These are phyloP conservation scores for Temnothorax ravouxi DNA, from an alignment of 2,888 invertebrate species.

Conservation along the genomic window DNA sequence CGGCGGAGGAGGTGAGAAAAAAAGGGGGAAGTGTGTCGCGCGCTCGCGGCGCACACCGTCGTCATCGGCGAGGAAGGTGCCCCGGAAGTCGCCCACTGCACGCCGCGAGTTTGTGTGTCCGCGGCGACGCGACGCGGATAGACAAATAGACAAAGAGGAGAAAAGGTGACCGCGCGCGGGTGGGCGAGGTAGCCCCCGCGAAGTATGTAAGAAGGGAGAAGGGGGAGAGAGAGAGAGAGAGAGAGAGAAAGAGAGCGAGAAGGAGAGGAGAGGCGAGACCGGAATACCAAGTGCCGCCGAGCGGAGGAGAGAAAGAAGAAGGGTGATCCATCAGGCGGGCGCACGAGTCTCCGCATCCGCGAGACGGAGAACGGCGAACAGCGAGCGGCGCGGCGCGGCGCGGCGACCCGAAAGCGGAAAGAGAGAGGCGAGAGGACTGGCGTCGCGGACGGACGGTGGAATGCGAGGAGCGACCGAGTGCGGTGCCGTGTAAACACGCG, in stretches of 20 bases:
- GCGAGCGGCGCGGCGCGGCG: too few relatives aligned
- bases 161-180: background rate
- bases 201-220: constrained; percentile 18
- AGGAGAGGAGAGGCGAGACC: background rate
- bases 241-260: too few relatives aligned
- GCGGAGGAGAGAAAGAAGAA: constrained; percentile 42
- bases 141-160: constrained; percentile 17
- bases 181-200: constrained; percentile 28
- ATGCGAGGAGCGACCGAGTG: constrained; percentile 47
- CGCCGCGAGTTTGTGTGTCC: constrained; percentile 10
- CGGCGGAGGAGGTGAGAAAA: constrained; percentile 39
- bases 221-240: constrained; percentile 1
- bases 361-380: constrained; percentile 9
- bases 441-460: constrained; percentile 48
- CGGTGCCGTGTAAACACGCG: constrained; percentile 73
- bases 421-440: constrained; percentile 53
- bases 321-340: constrained; percentile 48
- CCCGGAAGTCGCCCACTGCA: constrained; percentile 43
- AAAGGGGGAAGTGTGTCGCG: constrained; percentile 50
- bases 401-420: background rate
- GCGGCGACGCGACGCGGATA: constrained; percentile 16
- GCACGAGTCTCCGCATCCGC: constrained; percentile 60
- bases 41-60: constrained; percentile 13
- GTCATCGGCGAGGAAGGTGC: constrained; percentile 42
- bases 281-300: constrained; percentile 47